Evolutionary conservation across 1,140 invertebrate genomes (phyloP).

Genomic region (Planococcus citri): DNA sequence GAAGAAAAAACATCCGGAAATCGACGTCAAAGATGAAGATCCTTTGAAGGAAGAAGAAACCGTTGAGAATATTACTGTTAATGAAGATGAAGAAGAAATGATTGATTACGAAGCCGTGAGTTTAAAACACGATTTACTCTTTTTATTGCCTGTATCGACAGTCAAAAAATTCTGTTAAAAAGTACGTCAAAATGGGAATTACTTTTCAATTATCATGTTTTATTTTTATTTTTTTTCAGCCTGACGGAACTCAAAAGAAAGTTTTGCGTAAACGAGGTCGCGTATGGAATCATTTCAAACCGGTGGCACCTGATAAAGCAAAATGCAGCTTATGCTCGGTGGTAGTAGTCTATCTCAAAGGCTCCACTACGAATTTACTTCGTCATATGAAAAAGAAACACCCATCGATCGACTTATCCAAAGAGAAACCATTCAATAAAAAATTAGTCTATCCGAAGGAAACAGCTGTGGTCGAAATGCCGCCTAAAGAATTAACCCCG

Average conservation of each 20-base stretch:
- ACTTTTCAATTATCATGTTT: too few relatives aligned
- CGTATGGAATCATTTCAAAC: constrained; percentile 21
- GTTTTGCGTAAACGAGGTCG: constrained; percentile 12
- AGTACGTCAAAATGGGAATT: too few relatives aligned
- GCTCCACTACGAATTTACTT: constrained; percentile 23
- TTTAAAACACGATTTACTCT: not conserved
- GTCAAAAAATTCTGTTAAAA: too few relatives aligned
- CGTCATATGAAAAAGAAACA: constrained; percentile 23
- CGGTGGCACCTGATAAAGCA: constrained; percentile 10
- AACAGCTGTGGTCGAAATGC: not conserved
- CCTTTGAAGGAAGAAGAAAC: not conserved
- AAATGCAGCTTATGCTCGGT: constrained; percentile 9
- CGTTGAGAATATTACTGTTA: not conserved
- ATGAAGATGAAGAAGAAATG: not conserved
- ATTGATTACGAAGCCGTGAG: not conserved
- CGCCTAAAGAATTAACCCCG: not conserved
- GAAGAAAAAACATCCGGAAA: constrained; percentile 16
- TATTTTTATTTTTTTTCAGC: not conserved
- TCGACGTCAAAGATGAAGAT: not conserved
- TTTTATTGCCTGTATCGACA: too few relatives aligned
- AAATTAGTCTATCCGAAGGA: not conserved
- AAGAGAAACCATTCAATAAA: constrained; percentile 14
- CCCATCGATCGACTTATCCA: constrained; percentile 17
- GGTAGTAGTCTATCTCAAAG: constrained; percentile 1
- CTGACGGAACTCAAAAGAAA: not conserved